Conservation (phyloP, 2,113 vertebrate genomes). For the Dromiciops gliroides region DNA sequence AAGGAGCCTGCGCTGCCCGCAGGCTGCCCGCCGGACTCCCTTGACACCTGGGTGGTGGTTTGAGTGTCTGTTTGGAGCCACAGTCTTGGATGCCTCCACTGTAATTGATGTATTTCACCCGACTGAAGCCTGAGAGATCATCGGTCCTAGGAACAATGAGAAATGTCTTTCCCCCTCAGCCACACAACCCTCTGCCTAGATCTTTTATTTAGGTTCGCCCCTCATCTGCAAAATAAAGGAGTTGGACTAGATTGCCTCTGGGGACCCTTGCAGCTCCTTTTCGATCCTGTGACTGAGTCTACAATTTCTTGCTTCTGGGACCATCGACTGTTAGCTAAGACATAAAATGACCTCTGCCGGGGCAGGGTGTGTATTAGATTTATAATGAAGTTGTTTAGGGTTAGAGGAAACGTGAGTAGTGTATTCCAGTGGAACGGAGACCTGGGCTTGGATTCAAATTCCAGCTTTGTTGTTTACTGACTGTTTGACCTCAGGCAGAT, state of each 20-base stretch:
- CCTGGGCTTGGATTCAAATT: neutral
- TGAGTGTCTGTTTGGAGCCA: neutral
- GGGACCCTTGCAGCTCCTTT: neutral
- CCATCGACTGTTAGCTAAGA: neutral
- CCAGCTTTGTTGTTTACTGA: neutral
- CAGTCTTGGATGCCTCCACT: no score
- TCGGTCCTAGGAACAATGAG: no score
- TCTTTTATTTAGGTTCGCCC: no score
- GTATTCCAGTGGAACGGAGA: neutral
- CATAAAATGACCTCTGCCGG: neutral
- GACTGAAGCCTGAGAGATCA: no score
- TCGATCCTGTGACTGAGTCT: neutral
- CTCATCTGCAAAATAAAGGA: neutral
- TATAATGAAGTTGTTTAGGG: neutral
- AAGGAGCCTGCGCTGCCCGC: no score
- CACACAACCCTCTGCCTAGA: neutral
- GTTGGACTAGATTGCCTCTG: neutral
- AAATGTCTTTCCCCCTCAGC: neutral
- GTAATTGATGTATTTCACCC: neutral
- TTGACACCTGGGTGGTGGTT: neutral
- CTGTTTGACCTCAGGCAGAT: neutral
- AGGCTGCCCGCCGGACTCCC: neutral
- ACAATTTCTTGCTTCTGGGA: neutral
- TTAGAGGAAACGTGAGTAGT: neutral
- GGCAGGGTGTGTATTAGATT: neutral